These are phyloP conservation scores for Stichodactyla helianthus DNA, from an alignment of 64 coral and sea anemone species.

Conservation along the genomic window DNA sequence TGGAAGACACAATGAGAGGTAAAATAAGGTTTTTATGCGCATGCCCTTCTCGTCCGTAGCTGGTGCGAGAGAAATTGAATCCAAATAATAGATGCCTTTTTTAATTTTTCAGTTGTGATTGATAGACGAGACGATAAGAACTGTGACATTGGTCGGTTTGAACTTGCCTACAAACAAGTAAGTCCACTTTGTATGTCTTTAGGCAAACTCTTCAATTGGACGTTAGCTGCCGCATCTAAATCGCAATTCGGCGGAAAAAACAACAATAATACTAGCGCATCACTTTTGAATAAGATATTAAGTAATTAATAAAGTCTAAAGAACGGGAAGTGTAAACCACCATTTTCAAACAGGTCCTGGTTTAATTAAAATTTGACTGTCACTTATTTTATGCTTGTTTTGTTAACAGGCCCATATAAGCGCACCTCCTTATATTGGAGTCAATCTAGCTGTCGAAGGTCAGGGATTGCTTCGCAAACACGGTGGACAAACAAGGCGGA, in stretches of 20 bases:
- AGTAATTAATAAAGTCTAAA: no score
- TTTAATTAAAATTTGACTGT: not conserved
- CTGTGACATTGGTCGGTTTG: conserved; percentile 90
- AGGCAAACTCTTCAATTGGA: no score
- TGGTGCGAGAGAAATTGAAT: no score
- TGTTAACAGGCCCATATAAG: conserved; percentile 56
- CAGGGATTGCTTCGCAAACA: conserved; percentile 54
- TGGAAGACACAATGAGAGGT: conserved; percentile 99
- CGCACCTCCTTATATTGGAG: conserved; percentile 92
- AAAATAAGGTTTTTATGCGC: not conserved
- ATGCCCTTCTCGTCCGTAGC: not conserved
- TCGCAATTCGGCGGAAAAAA: no score
- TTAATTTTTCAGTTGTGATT: conserved; percentile 74
- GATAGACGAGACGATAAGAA: conserved; percentile 91
- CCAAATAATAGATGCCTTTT: not conserved
- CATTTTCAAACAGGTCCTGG: no score
- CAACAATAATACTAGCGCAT: no score
- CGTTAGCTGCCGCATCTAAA: no score
- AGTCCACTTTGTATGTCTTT: not conserved
- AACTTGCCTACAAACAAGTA: conserved; percentile 94
- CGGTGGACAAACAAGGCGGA: conserved; percentile 10
- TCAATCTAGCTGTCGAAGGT: conserved; percentile 77
- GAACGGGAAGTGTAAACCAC: no score
- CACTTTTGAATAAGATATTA: no score
- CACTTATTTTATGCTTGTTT: not conserved